Percentiles rank a stretch among this genome's conserved stretches.
Conservation (phyloP, 1,140 invertebrate genomes). For the Pachypsylla venusta region DNA sequence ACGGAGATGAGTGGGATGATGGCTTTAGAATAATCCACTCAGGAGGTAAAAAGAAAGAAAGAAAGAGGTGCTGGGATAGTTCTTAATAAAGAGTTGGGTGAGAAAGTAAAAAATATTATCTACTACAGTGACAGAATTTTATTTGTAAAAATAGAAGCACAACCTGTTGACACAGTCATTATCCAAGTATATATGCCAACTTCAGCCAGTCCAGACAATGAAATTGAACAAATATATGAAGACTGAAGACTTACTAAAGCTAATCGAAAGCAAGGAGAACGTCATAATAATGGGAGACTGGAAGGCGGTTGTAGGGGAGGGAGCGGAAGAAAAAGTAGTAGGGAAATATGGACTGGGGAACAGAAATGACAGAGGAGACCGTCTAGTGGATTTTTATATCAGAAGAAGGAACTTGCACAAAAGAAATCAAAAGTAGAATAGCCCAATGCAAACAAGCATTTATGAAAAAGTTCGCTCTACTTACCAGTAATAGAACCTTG, state of each 20-base stretch:
- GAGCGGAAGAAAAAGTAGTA: background rate
- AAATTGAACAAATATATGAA: too few relatives aligned
- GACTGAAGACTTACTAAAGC: too few relatives aligned
- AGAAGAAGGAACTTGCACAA: too few relatives aligned
- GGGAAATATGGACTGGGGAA: conserved; percentile 1
- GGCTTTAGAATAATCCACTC: conserved; percentile 8
- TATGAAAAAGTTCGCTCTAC: too few relatives aligned
- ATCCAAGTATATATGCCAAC: too few relatives aligned
- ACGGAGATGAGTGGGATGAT: background rate
- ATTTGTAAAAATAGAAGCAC: background rate
- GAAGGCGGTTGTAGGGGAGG: conserved; percentile 7
- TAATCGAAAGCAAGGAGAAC: too few relatives aligned
- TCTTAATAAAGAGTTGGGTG: background rate
- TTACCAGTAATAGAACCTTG: too few relatives aligned
- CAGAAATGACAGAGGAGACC: conserved; percentile 7
- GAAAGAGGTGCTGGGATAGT: background rate
- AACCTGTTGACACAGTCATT: background rate
- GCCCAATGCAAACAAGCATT: too few relatives aligned
- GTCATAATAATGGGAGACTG: conserved; percentile 14
- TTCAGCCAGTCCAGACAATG: too few relatives aligned
- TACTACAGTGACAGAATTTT: background rate
- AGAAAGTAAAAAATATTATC: background rate
- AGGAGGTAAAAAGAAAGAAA: background rate
- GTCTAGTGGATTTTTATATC: background rate
- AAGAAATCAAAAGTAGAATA: too few relatives aligned